Base-by-base conservation (phyloP, 2,113 vertebrate species). In the Heliornis fulica region DNA sequence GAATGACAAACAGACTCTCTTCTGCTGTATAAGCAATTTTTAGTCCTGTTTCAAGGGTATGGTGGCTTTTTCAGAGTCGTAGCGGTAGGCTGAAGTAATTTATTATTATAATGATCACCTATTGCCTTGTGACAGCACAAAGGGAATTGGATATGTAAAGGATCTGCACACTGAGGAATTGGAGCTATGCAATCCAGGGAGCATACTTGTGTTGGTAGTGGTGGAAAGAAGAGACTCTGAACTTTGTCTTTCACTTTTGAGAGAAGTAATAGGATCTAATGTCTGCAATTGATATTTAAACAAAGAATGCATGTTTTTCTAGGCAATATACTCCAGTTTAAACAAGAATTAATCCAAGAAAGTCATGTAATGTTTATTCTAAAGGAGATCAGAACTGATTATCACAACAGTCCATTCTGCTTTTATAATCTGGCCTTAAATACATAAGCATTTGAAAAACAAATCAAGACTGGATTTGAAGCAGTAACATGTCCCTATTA, bases 301-400 rank as follows among this genome's bases (percentile, higher is more conserved):
- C 68, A 90, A 94, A 95, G 38, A 88, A 61, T 86, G 50, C 40
- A 92, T 83, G 45, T 38, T 94, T 88, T 88, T 66, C 79, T 66
- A 88, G 85, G 90, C 86, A 93, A 95, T 83, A 93, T 92, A 96
- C 46, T 83, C 45, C 41, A 83, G 54, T 63, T 92, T 86, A 93
- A 86, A 94, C 66, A 88, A 77, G 92, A 95, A 88, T 74, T 94
- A 96, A 95, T 96, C 80, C 88, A 63, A 90, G 82, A 88, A 90
- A 83, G 38, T 70, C 29, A 96, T 93, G 92, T 96, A 90, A 95
- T 81, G 75, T 90, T 71, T 57, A 92, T 89, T 90, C 60, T 92
- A 93, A 86, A 94, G 96, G 34, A 95, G 95, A 97, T 96, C 80
- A 95, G 64, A 91, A 90, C 26, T 95, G 95, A 96, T 97, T 94